Conservation (phyloP, 2,888 invertebrate species). For the Apodemia zela region DNA sequence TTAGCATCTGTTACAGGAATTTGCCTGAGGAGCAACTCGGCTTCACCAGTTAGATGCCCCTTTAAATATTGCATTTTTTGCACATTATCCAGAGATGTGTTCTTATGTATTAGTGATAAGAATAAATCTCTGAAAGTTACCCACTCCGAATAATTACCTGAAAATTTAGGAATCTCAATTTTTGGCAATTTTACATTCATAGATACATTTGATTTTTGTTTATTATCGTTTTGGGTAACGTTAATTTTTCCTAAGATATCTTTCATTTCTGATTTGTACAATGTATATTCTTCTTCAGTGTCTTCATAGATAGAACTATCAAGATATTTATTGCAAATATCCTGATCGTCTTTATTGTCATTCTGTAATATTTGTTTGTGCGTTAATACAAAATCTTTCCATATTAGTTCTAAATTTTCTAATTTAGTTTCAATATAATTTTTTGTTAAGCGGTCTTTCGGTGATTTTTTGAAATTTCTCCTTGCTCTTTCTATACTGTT, state of each 20-base stretch:
- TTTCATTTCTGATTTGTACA: conserved; percentile 6
- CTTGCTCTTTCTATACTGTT: conserved; percentile 18
- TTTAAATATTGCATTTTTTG: conserved; percentile 30
- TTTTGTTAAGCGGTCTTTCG: not conserved
- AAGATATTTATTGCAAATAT: conserved; percentile 12
- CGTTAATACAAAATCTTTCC: not conserved
- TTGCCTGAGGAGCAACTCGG: conserved; percentile 32
- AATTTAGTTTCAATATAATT: not conserved
- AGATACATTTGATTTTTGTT: not conserved
- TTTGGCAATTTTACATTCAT: conserved; percentile 20
- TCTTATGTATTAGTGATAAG: not conserved
- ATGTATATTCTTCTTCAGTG: conserved; percentile 12
- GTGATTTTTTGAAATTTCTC: not conserved
- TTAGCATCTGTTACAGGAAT: conserved; percentile 27
- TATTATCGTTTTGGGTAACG: not conserved
- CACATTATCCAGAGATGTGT: not conserved
- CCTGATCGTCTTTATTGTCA: conserved; percentile 1
- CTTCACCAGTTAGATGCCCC: conserved; percentile 30
- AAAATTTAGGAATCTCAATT: conserved; percentile 3
- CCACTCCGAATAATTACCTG: conserved; percentile 7
- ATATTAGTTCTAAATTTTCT: not conserved
- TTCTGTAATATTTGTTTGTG: not conserved
- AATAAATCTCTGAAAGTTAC: not conserved
- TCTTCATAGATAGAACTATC: conserved; percentile 5
- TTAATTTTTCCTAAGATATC: not conserved